Percentiles rank a stretch among this genome's conserved stretches.
These are phyloP conservation scores for Isoperla grammatica DNA, from an alignment of 2,888 invertebrate genomes.

Conservation along the genomic window DNA sequence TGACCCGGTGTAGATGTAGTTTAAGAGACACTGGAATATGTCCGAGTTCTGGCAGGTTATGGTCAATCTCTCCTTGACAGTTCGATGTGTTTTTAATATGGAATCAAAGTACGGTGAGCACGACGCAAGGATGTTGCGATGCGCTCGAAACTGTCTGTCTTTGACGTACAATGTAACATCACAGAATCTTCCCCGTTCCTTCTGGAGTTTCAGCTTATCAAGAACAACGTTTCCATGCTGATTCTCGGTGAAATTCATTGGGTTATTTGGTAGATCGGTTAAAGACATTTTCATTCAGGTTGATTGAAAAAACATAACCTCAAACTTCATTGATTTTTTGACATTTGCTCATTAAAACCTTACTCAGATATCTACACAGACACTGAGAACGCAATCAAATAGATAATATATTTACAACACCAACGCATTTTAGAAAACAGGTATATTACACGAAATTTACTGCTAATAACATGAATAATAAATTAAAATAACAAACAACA, in stretches of 20 bases:
- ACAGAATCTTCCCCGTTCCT: constrained; percentile 54
- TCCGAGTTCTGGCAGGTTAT: constrained; percentile 53
- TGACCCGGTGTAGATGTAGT: constrained; percentile 59
- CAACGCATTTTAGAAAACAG: too few species aligned
- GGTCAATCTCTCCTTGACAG: constrained; percentile 50
- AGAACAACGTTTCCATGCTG: constrained; percentile 42
- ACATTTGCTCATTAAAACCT: too few species aligned
- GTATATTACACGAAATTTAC: too few species aligned
- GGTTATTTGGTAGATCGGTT: constrained; percentile 25
- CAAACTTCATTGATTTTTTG: too few species aligned
- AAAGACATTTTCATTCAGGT: constrained; percentile 21
- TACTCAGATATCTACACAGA: too few species aligned
- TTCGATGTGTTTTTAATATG: constrained; percentile 50
- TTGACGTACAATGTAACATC: constrained; percentile 56
- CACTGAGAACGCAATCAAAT: too few species aligned
- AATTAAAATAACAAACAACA: too few species aligned
- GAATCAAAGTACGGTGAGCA: constrained; percentile 61
- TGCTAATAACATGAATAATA: too few species aligned
- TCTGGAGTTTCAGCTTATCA: constrained; percentile 45
- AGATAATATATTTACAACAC: too few species aligned
- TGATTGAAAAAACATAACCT: too few species aligned
- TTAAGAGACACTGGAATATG: constrained; percentile 53
- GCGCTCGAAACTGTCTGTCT: constrained; percentile 53
- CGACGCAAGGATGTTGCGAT: constrained; percentile 56
- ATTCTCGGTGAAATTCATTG: constrained; percentile 43